Base-by-base conservation (phyloP, 2,797 vertebrate genomes). In the Epinephelus coioides region DNA sequence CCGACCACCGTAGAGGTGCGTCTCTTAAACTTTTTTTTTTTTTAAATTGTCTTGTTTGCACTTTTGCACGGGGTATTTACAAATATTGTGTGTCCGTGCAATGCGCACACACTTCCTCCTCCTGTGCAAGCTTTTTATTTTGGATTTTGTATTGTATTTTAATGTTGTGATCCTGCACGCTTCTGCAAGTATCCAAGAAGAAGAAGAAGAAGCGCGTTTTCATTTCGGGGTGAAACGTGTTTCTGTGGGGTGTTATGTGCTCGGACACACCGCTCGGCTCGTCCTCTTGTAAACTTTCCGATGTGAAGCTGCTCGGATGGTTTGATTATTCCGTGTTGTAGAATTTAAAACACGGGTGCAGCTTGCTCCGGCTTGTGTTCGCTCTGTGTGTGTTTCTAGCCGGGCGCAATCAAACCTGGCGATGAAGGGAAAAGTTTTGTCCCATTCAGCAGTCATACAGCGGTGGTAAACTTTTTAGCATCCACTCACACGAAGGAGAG, bases 11-110 rank as follows among this genome's bases (percentile, higher is more conserved):
- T 44, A 50, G 73, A 90, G 86, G 82, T 79, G 88, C 91, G 77
- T 68, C 83, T 86, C 79, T 76, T 76, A 55, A 94, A 94, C 88
- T 93, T 94, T 88, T 67, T 94, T 88, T 67, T n/a, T 38, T 54
- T 23, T 66, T 55, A 5, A 19, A 7, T 51, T 12, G 18, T 76
- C 57, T 73, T 57, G n/a, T 54, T 69, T 80, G 59, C 69, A 82
- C 74, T 87, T 85, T 19, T 65, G 51, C 50, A 60, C 44, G 1
- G 73, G 69, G 51, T 56, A 47, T 78, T 55, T 18, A n/a, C 53
- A 12, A 21, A 60, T 53, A 51, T 65, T 12, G 23, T 53, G 21
- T 27, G 54, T 55, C 25, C 54, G 67, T 53, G 67, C 68, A 69
- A 54, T 3, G 51, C 60, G 53, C 67, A 19, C 44, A 2, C 82